Percentiles rank a stretch among this genome's conserved stretches.
Evolutionary conservation across 1,140 invertebrate species (phyloP).

Genomic region (Belonocnema kinseyi): DNA sequence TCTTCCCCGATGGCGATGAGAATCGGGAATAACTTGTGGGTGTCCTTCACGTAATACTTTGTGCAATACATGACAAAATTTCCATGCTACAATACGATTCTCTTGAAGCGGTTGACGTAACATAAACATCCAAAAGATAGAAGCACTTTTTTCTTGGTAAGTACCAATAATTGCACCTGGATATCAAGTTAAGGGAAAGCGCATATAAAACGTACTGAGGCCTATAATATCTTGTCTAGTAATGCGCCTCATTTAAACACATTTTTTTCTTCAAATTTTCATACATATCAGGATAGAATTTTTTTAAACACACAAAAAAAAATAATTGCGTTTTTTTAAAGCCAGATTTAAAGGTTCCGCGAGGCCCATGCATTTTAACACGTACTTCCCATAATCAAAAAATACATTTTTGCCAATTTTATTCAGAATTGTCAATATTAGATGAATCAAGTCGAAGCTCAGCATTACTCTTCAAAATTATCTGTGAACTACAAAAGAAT

Average conservation of each 20-base stretch:
- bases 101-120: slow-evolving; percentile 90
- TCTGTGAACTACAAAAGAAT: too few species aligned
- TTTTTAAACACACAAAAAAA: too few species aligned
- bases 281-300: too few species aligned
- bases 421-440: too few species aligned
- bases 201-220: slow-evolving; percentile 22
- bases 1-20: slow-evolving; percentile 85
- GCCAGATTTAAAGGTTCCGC: too few species aligned
- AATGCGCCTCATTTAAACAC: not conserved
- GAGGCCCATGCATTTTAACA: too few species aligned
- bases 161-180: slow-evolving; percentile 94
- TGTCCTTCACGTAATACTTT: slow-evolving; percentile 97
- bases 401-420: too few species aligned
- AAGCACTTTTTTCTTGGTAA: slow-evolving; percentile 93
- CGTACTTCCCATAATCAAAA: too few species aligned
- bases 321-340: too few species aligned
- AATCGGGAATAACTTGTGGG: slow-evolving; percentile 89
- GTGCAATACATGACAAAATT: slow-evolving; percentile 98
- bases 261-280: too few species aligned
- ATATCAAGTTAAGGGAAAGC: slow-evolving; percentile 57
- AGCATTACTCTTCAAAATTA: too few species aligned
- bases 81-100: slow-evolving; percentile 97
- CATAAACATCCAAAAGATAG: slow-evolving; percentile 92
- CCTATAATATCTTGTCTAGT: not conserved
- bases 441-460: too few species aligned